A percentile compares a stretch with the other conserved stretches of the same genome.
Evolutionary conservation across 1,140 invertebrate genomes (phyloP).

Genomic region (Adelges cooleyi): DNA sequence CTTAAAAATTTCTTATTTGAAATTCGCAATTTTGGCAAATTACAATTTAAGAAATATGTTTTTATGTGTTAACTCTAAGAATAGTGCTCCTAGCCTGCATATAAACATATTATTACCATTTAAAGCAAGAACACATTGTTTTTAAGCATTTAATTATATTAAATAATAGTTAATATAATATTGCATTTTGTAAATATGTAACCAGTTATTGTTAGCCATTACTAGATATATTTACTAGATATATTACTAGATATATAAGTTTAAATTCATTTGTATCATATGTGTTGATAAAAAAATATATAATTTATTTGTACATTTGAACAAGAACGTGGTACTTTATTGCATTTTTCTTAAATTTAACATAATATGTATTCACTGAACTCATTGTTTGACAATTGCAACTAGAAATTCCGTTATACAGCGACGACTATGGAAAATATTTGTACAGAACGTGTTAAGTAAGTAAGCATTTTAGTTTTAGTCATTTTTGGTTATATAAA

Average conservation of each 20-base stretch:
- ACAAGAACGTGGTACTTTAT: neutral
- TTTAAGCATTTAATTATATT: neutral
- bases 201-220: slow-evolving; percentile 22
- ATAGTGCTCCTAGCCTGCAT: neutral
- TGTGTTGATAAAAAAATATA: slow-evolving; percentile 18
- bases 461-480: no score
- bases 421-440: no score
- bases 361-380: no score
- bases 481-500: no score
- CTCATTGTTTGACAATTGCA: no score
- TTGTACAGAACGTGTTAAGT: no score
- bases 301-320: slow-evolving; percentile 27
- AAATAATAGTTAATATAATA: slow-evolving; percentile 1
- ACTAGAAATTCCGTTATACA: no score
- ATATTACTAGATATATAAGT: no score
- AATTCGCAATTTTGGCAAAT: slow-evolving; percentile 15
- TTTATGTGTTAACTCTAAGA: slow-evolving; percentile 2
- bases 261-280: slow-evolving; percentile 14
- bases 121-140: slow-evolving; percentile 6
- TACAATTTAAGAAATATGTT: slow-evolving; percentile 15
- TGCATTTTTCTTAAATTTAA: neutral
- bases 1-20: slow-evolving; percentile 23
- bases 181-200: slow-evolving; percentile 23
- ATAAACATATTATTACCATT: slow-evolving; percentile 12
- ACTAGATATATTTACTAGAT: no score